Evolutionary conservation across 1,140 invertebrate genomes (phyloP).

Genomic region (Mya arenaria): DNA sequence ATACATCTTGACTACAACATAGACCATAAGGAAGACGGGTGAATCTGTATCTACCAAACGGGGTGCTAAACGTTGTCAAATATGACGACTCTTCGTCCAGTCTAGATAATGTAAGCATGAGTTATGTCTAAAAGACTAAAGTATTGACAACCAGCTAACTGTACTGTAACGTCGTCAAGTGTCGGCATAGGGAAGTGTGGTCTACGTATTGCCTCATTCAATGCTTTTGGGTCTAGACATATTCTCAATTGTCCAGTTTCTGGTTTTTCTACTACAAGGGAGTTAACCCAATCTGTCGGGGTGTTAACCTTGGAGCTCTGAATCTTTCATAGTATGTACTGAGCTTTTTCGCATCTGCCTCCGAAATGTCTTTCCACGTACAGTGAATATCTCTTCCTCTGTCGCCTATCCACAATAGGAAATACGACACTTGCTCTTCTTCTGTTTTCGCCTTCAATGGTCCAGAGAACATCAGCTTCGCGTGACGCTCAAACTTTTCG

Average conservation of each 20-base stretch:
- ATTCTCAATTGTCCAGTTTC: constrained; percentile 78
- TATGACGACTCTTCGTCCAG: constrained; percentile 73
- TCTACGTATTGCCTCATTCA: constrained; percentile 81
- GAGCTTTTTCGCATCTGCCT: too few relatives aligned
- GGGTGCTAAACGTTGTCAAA: constrained; percentile 71
- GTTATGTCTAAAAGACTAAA: constrained; percentile 58
- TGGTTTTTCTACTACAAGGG: constrained; percentile 53
- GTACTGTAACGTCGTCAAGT: constrained; percentile 51
- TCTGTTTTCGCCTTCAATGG: too few relatives aligned
- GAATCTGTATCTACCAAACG: constrained; percentile 76
- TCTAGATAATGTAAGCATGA: constrained; percentile 79
- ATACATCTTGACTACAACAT: constrained; percentile 67
- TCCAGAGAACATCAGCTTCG: too few relatives aligned
- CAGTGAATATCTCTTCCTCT: too few relatives aligned
- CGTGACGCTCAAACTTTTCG: too few relatives aligned
- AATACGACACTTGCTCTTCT: too few relatives aligned
- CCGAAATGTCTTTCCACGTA: too few relatives aligned
- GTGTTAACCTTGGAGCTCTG: constrained; percentile 28
- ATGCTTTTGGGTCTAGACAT: constrained; percentile 82
- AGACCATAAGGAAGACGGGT: constrained; percentile 75
- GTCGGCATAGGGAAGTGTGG: constrained; percentile 54
- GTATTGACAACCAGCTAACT: constrained; percentile 29
- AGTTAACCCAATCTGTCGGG: constrained; percentile 62
- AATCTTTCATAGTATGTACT: too few relatives aligned
- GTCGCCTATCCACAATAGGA: too few relatives aligned